A percentile compares a stretch with the other conserved stretches of the same genome.
phyloP scores from a whole-genome alignment of 1,140 invertebrate species.

The Andricus grossulariae region DNA sequence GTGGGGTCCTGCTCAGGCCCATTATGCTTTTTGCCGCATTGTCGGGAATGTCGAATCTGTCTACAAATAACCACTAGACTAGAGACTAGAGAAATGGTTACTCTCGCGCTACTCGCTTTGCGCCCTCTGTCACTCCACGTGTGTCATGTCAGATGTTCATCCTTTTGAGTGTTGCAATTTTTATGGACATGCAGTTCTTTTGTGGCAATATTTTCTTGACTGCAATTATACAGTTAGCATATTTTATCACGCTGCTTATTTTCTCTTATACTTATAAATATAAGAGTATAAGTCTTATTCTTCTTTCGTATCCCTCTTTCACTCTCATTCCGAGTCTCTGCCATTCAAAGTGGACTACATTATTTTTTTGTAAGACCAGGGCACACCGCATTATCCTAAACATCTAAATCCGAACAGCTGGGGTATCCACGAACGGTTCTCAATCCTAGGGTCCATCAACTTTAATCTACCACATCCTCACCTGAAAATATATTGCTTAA shows the following conservation, averaged over 20 bases:
- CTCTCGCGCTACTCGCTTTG: slow-evolving; percentile 50
- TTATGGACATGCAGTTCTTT: too few species aligned
- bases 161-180: neutral
- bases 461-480: neutral
- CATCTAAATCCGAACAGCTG: slow-evolving; percentile 77
- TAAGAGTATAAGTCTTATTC: too few species aligned
- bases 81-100: slow-evolving; percentile 60
- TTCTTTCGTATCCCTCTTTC: slow-evolving; percentile 19
- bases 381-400: slow-evolving; percentile 75
- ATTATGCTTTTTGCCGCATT: slow-evolving; percentile 72
- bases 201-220: too few species aligned
- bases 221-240: neutral
- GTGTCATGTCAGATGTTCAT: slow-evolving; percentile 10
- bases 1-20: slow-evolving; percentile 51
- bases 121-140: slow-evolving; percentile 40
- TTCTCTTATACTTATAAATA: slow-evolving; percentile 10
- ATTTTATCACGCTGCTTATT: slow-evolving; percentile 2
- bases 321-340: slow-evolving; percentile 57
- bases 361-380: slow-evolving; percentile 73
- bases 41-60: slow-evolving; percentile 74
- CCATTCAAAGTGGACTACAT: slow-evolving; percentile 74
- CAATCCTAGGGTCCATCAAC: slow-evolving; percentile 48
- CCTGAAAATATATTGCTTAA: neutral
- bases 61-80: slow-evolving; percentile 75
- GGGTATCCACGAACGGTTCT: slow-evolving; percentile 62